Evolutionary conservation across 2,888 invertebrate species (phyloP).

Genomic region (Drosophila falleni): DNA sequence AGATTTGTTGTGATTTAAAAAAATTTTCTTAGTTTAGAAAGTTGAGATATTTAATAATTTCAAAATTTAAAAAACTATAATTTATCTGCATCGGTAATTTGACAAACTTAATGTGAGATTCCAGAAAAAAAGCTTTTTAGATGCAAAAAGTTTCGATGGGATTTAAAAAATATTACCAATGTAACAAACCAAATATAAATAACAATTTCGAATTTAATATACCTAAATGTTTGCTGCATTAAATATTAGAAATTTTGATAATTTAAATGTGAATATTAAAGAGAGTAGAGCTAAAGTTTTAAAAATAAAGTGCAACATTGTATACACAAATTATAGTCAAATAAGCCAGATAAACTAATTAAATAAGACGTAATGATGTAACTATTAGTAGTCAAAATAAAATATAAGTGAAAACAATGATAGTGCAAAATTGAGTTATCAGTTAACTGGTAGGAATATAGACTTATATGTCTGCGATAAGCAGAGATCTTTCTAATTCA

Average conservation of each 20-base stretch:
- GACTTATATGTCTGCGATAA: conserved; percentile 7
- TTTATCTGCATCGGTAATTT: too few relatives aligned
- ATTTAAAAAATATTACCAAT: not conserved
- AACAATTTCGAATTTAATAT: too few relatives aligned
- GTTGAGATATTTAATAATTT: too few relatives aligned
- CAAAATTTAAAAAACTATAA: too few relatives aligned
- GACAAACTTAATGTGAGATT: too few relatives aligned
- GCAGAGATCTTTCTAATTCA: conserved; percentile 4
- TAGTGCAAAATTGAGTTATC: conserved; percentile 15
- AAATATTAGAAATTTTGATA: not conserved
- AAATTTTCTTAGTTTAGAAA: too few relatives aligned
- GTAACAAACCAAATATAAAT: not conserved
- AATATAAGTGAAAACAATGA: conserved; percentile 32
- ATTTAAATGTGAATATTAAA: not conserved
- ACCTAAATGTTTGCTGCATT: not conserved
- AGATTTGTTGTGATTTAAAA: not conserved
- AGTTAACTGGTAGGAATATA: conserved; percentile 5
- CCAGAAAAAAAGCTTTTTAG: too few relatives aligned
- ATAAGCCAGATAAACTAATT: not conserved
- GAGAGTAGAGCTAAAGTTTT: not conserved
- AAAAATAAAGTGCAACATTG: not conserved
- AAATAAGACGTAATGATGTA: not conserved
- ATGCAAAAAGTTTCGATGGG: not conserved
- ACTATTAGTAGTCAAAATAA: not conserved
- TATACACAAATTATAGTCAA: not conserved